Evolutionary conservation across 2,888 invertebrate species (phyloP), one percentile per base, ranked within the genome.

Genomic region (Ligdia adustata): DNA sequence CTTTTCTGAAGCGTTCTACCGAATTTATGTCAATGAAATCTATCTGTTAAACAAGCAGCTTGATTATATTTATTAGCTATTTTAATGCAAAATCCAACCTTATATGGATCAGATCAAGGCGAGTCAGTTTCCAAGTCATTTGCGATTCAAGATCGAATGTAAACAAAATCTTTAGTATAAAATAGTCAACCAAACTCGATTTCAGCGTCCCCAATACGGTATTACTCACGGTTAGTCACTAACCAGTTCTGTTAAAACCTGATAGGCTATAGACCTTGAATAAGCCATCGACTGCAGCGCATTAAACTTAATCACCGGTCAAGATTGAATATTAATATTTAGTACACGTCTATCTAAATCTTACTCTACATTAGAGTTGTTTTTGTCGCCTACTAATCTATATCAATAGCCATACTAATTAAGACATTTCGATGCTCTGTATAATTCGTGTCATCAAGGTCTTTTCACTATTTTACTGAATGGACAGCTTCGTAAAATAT

Each of bases 181-280:
- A 52, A 49, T 28, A 60, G 46, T 27, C 32, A 24, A 37, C 35
- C 7, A 39, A 40, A 40, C 40, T 35, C 39, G 66, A 63, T 58
- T 63, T 66, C 58, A 58, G 52, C 57, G 69, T 55, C 52, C 65
- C 57, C 59, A 59, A 69, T 69, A 48, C 29, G 34, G 56, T 52
- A 44, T 64, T 56, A 62, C 60, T 64, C 48, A 55, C 29, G 13
- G 55, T 68, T 64, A 68, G 55, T 68, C 65, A 64, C 50, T 53
- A 57, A 66, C 65, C 49, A 48, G 66, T 51, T 53, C n/a, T 35
- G 13, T 6, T 14, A 40, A 22, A 51, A 32, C 43, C 42, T 38
- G 52, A 52, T 60, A 54, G 12, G n/a, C 6, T 14, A 32, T 31
- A 14, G 38, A 45, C 39, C 40, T 55, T 51, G 44, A 53, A 51